phyloP scores from a whole-genome alignment of 2,113 vertebrate species.

The Nettapus auritus region DNA sequence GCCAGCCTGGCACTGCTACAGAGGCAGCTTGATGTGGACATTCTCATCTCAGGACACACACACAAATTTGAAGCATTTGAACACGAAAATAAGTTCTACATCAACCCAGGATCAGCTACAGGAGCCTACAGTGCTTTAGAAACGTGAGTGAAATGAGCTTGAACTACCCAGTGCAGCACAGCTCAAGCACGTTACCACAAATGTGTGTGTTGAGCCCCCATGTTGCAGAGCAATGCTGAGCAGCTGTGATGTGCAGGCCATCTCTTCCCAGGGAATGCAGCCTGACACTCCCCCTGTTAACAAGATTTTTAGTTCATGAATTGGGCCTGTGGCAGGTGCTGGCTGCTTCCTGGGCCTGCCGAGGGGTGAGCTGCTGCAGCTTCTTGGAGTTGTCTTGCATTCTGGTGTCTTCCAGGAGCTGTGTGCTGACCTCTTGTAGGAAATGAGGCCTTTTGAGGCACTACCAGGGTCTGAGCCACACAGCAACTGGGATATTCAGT shows the following conservation, averaged over 20 bases:
- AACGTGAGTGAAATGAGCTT: constrained; percentile 74
- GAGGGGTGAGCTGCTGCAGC: background rate
- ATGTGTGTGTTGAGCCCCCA: accelerated
- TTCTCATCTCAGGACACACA: constrained; percentile 93
- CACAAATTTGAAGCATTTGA: constrained; percentile 95
- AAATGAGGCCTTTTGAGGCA: background rate
- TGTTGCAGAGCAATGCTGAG: accelerated
- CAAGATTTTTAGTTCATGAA: background rate
- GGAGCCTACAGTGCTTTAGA: constrained; percentile 92
- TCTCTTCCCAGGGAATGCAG: accelerated
- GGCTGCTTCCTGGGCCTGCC: background rate
- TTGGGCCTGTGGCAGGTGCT: background rate
- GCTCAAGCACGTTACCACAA: accelerated
- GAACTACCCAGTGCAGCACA: background rate
- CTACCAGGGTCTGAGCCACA: background rate
- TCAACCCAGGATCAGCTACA: constrained; percentile 92
- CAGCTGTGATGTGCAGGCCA: too few relatives aligned
- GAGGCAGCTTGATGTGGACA: constrained; percentile 93
- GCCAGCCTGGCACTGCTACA: constrained; percentile 92
- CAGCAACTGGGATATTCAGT: accelerated
- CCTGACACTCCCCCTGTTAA: too few relatives aligned
- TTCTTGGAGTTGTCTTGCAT: background rate
- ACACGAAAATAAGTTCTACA: constrained; percentile 94
- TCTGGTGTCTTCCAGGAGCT: background rate
- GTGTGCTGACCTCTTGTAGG: background rate